These are phyloP conservation scores for Leptothorax acervorum DNA, from an alignment of 2,888 invertebrate genomes.

Conservation along the genomic window DNA sequence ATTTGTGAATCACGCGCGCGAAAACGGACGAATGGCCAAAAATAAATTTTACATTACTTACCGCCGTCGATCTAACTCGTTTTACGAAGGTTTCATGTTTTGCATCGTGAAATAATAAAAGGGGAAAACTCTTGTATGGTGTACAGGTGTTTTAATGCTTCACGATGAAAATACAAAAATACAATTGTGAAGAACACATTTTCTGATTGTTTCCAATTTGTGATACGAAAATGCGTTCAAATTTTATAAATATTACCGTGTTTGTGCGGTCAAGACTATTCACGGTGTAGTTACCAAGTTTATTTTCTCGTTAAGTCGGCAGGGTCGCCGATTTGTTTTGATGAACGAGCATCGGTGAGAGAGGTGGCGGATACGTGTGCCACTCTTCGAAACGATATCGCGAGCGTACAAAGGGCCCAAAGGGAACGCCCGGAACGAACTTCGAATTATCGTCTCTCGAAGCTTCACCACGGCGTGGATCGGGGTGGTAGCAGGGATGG, in stretches of 20 bases:
- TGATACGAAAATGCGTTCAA: not conserved
- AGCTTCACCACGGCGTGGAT: constrained; percentile 50
- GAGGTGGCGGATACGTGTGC: constrained; percentile 24
- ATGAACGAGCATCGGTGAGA: constrained; percentile 38
- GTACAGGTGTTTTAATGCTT: not conserved
- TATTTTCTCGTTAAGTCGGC: constrained; percentile 43
- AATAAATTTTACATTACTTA: constrained; percentile 10
- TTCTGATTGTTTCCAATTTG: not conserved
- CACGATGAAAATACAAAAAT: not conserved
- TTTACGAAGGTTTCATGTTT: not conserved
- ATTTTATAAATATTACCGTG: not conserved
- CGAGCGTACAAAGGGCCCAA: constrained; percentile 61
- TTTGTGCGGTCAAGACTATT: not conserved
- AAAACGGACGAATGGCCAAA: constrained; percentile 1
- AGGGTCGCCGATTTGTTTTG: constrained; percentile 41
- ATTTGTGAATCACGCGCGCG: constrained; percentile 15
- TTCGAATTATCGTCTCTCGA: constrained; percentile 68
- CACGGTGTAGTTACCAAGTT: constrained; percentile 1
- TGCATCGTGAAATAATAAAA: not conserved
- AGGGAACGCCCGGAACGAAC: constrained; percentile 47
- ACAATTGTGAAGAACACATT: not conserved
- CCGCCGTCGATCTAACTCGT: constrained; percentile 10
- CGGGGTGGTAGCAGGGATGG: constrained; percentile 50
- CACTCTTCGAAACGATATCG: constrained; percentile 49
- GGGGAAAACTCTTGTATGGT: not conserved